Evolutionary conservation across 2,888 invertebrate species (phyloP).

Genomic region (Drosophila parthenogenetica): DNA sequence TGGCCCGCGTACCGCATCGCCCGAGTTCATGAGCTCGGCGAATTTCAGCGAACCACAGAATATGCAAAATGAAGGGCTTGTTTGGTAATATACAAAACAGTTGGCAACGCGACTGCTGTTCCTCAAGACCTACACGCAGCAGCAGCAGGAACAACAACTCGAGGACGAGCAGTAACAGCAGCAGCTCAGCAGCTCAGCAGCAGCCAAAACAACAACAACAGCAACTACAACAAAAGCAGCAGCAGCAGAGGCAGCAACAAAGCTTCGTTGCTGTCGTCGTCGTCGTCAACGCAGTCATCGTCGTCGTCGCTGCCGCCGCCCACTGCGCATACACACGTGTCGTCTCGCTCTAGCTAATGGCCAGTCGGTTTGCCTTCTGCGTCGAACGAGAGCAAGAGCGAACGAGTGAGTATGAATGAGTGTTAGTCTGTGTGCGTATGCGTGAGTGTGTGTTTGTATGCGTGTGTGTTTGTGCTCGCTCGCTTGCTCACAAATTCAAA

Average conservation of each 20-base stretch:
- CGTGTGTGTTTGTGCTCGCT: slow-evolving; percentile 4
- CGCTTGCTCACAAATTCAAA: slow-evolving; percentile 49
- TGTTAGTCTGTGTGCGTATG: slow-evolving; percentile 1
- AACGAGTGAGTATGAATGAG: slow-evolving; percentile 14
- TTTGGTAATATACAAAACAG: slow-evolving; percentile 88
- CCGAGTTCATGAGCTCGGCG: slow-evolving; percentile 89
- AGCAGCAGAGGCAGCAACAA: slow-evolving; percentile 42
- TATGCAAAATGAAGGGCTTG: slow-evolving; percentile 90
- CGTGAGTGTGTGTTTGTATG: slow-evolving; percentile 3
- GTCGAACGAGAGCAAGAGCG: slow-evolving; percentile 42
- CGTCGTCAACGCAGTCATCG: slow-evolving; percentile 18
- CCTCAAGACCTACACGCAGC: slow-evolving; percentile 79
- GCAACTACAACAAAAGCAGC: slow-evolving; percentile 22
- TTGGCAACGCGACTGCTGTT: slow-evolving; percentile 84
- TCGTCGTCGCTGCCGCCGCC: slow-evolving; percentile 54
- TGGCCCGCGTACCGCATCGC: slow-evolving; percentile 90
- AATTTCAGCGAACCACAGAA: slow-evolving; percentile 89
- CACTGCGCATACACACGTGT: slow-evolving; percentile 52
- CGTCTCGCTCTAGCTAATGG: slow-evolving; percentile 58
- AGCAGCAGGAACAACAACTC: slow-evolving; percentile 49
- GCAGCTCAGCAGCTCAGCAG: slow-evolving; percentile 32
- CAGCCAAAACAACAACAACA: slow-evolving; percentile 30
- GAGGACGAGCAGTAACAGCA: slow-evolving; percentile 43
- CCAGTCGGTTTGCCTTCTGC: slow-evolving; percentile 17
- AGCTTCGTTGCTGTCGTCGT: slow-evolving; percentile 35